Conservation (phyloP, 2,797 vertebrate genomes). For the Pangasius krempfi region DNA sequence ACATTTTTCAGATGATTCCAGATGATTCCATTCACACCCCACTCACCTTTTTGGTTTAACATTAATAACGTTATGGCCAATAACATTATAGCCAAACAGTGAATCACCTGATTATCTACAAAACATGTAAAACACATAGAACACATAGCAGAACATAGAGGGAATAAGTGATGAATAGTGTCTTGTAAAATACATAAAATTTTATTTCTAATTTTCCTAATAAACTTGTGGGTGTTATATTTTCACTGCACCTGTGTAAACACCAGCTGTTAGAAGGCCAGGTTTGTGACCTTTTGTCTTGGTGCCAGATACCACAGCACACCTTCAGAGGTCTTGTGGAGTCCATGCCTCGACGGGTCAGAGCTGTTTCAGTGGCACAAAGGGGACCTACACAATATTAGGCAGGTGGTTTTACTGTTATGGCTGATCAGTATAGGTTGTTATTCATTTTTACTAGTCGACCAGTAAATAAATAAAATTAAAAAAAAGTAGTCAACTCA, state of each 20-base stretch:
- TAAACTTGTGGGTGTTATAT: not conserved
- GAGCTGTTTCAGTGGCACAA: too few species aligned
- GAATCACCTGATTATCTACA: not conserved
- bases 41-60: not conserved
- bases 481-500: not conserved
- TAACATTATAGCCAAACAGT: not conserved
- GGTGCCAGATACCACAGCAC: too few species aligned
- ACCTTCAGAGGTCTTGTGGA: too few species aligned
- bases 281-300: slow-evolving; percentile 3
- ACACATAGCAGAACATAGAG: not conserved
- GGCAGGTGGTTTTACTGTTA: too few species aligned
- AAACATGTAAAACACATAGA: slow-evolving; percentile 9
- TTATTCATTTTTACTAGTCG: not conserved
- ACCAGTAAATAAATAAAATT: too few species aligned
- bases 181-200: not conserved
- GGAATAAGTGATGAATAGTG: not conserved
- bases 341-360: too few species aligned
- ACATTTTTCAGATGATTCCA: not conserved
- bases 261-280: slow-evolving; percentile 28
- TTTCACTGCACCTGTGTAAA: not conserved
- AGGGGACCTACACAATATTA: too few species aligned
- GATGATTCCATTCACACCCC: not conserved
- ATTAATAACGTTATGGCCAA: not conserved
- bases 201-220: not conserved
- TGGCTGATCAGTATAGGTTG: not conserved